Conservation (phyloP, 2,113 vertebrate genomes). For the Sprattus sprattus region DNA sequence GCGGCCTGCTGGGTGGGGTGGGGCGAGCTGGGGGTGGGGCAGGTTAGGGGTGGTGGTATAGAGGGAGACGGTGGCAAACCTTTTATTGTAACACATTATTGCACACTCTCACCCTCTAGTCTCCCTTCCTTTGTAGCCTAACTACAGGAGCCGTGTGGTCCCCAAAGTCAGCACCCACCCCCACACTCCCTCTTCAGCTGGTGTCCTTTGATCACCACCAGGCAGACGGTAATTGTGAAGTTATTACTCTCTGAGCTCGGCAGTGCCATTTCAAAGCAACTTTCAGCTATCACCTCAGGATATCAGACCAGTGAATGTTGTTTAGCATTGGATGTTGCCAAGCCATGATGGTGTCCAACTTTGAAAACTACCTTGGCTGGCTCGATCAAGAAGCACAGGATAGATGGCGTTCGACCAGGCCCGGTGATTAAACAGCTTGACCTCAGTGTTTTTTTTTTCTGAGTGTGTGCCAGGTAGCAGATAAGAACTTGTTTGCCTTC, state of each 20-base stretch:
- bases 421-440: constrained; percentile 2
- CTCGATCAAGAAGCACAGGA: neutral
- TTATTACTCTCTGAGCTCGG: neutral
- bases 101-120: neutral
- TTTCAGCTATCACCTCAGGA: constrained; percentile 1
- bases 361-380: neutral
- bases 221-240: neutral
- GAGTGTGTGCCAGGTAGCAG: constrained; percentile 29
- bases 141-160: constrained; percentile 6
- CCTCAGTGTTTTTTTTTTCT: neutral
- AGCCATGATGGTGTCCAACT: neutral
- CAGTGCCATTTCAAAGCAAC: neutral
- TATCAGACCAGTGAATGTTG: neutral
- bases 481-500: constrained; percentile 62
- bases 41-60: neutral
- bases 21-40: neutral
- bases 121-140: neutral
- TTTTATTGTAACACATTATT: constrained; percentile 17
- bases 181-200: neutral
- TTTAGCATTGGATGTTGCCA: neutral
- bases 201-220: neutral
- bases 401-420: neutral
- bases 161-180: neutral
- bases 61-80: neutral
- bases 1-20: constrained; percentile 28